Base-by-base conservation (phyloP, 2,888 invertebrate species). In the Hirtodrosophila alboralis region DNA sequence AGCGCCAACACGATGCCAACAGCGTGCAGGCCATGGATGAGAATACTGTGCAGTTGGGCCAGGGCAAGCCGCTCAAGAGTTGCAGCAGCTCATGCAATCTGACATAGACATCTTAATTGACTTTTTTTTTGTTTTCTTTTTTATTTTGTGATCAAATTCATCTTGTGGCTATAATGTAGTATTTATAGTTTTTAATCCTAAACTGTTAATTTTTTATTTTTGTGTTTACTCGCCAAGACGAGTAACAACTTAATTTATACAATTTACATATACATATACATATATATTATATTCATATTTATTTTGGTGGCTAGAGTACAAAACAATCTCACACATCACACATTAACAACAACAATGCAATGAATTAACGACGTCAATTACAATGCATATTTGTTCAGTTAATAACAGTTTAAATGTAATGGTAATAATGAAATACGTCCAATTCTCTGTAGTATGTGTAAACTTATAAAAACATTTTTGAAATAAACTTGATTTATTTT, bases 1-100 rank as follows among this genome's bases (percentile, higher is more conserved):
- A 96, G 95, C 93, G 95, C 86, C 93, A 95, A 79, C 94, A 95
- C 83, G 96, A 96, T 81, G 93, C 91, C 77, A 84, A 86, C 47
- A 93, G 92, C 69, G 92, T 94, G 80, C 92, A 94, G 54, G 92
- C 93, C 4, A 93, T 93, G 21, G 92, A 91, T 13, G 93, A 93
- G 53, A 92, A 92, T 31, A 94, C 94, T 52, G 93, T 94, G 4
- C 94, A 94, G 47, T 91, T 95, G 40, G 94, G 95, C 1, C 94
- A 94, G 72, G 93, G 95, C 77, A 93, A 93, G 84, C 90, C 94
- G 4, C 59, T 90, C n/a, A 92, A 92, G 75, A 92, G 92, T 83
- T 95, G 95, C 90, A 94, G 93, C 87, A 93, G 93, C 61, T 94
- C 95, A 2, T 90, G 91, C 88, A 88, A 91, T 83, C 77, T 90